phyloP scores from a whole-genome alignment of 2,888 invertebrate species.

The Oithona nana region DNA sequence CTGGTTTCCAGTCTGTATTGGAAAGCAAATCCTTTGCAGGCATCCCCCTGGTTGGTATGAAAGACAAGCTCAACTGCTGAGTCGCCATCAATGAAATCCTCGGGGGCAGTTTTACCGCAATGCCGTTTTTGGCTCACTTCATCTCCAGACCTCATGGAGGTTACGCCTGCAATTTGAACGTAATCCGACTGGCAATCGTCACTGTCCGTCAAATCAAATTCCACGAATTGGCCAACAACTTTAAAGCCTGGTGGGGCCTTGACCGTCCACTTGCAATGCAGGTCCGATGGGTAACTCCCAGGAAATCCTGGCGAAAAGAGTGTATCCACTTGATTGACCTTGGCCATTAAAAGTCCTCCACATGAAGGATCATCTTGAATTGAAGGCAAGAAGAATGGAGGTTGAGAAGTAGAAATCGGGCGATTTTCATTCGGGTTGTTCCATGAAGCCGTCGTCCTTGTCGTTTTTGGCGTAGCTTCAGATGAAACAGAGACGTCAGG shows the following conservation, averaged over 20 bases:
- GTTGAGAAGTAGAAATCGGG: background rate
- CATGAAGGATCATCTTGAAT: background rate
- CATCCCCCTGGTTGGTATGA: constrained; percentile 17
- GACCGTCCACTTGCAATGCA: constrained; percentile 18
- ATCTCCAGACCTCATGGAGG: too few relatives aligned
- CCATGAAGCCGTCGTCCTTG: too few relatives aligned
- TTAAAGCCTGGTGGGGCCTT: background rate
- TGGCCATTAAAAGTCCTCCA: background rate
- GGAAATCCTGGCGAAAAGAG: constrained; percentile 18
- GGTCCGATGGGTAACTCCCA: constrained; percentile 14
- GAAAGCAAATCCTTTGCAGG: constrained; percentile 19
- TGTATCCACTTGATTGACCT: background rate
- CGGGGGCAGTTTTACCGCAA: constrained; percentile 17
- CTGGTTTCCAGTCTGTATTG: constrained; percentile 18
- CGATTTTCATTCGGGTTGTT: too few relatives aligned
- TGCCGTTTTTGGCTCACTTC: constrained; percentile 9
- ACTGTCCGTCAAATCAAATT: constrained; percentile 19
- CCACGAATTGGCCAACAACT: constrained; percentile 14
- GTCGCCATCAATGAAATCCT: constrained; percentile 16
- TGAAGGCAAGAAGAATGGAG: background rate
- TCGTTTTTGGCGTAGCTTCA: background rate
- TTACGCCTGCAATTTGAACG: constrained; percentile 9
- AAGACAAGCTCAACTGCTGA: constrained; percentile 17
- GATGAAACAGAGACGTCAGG: background rate
- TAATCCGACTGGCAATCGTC: constrained; percentile 17